Conservation (phyloP, 2,113 vertebrate species). For the Podiceps cristatus region DNA sequence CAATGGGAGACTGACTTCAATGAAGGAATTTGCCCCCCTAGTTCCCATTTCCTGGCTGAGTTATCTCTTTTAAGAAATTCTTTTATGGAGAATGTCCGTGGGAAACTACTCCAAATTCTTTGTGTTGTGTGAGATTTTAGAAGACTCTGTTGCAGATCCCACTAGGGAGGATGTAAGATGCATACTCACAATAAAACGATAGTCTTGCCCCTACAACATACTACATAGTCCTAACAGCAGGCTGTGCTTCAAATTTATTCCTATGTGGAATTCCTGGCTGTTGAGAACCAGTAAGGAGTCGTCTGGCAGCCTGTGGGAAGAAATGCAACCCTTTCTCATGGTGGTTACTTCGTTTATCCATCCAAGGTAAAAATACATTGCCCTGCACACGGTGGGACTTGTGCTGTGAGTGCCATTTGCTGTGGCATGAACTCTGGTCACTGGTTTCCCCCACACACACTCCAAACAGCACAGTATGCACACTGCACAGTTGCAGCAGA, state of each 20-base stretch:
- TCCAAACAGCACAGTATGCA: not conserved
- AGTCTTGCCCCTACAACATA: not conserved
- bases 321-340: not conserved
- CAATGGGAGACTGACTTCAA: not conserved
- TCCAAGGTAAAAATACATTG: not conserved
- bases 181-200: not conserved
- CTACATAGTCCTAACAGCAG: not conserved
- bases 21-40: constrained; percentile 20
- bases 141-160: constrained; percentile 7
- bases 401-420: not conserved
- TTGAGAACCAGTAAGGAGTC: not conserved
- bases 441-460: not conserved
- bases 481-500: constrained; percentile 11
- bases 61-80: constrained; percentile 56
- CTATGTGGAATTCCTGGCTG: not conserved
- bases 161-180: constrained; percentile 9
- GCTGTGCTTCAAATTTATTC: constrained; percentile 6
- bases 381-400: not conserved
- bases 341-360: not conserved
- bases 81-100: constrained; percentile 27
- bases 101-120: constrained; percentile 57
- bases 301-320: constrained; percentile 13
- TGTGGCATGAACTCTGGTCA: not conserved
- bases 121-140: constrained; percentile 37
- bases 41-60: constrained; percentile 52